Percentiles rank a stretch among this genome's conserved stretches.
Evolutionary conservation across 92 coral and sea anemone genomes (phyloP).

Genomic region (Chrysogorgia sp.): DNA sequence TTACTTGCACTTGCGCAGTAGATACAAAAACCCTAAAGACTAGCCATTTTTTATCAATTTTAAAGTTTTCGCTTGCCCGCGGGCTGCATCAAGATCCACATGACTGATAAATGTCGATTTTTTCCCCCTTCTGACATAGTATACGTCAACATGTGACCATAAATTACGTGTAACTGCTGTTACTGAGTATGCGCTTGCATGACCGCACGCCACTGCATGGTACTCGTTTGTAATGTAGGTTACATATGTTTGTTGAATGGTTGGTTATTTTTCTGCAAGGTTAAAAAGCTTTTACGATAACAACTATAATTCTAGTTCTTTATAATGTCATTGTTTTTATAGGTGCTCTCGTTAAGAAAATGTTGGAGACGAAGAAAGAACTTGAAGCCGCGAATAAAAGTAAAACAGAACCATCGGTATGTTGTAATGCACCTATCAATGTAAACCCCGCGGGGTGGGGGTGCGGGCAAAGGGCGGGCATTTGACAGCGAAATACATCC

Average conservation of each 20-base stretch:
- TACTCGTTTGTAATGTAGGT: neutral
- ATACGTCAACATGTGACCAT: too few species aligned
- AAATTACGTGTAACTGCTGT: neutral
- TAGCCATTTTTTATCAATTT: too few species aligned
- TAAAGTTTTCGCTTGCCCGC: too few species aligned
- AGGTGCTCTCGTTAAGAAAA: slow-evolving; percentile 96
- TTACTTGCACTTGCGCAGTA: too few species aligned
- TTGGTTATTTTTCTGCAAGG: neutral
- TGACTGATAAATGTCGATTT: too few species aligned
- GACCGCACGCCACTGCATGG: neutral
- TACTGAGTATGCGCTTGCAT: neutral
- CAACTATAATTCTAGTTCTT: neutral
- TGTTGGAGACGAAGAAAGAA: slow-evolving; percentile 90
- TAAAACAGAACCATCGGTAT: slow-evolving; percentile 27
- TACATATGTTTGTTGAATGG: neutral
- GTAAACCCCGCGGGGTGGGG: too few species aligned
- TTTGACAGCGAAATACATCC: too few species aligned
- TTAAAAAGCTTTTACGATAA: too few species aligned
- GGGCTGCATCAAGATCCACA: too few species aligned
- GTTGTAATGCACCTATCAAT: neutral
- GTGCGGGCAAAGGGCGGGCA: too few species aligned
- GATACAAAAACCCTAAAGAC: too few species aligned
- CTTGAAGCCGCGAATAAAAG: slow-evolving; percentile 73
- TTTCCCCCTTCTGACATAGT: too few species aligned
- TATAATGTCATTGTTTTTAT: neutral